Percentiles rank a stretch among this genome's conserved stretches.
phyloP scores from a whole-genome alignment of 2,113 vertebrate species.

The human region DNA sequence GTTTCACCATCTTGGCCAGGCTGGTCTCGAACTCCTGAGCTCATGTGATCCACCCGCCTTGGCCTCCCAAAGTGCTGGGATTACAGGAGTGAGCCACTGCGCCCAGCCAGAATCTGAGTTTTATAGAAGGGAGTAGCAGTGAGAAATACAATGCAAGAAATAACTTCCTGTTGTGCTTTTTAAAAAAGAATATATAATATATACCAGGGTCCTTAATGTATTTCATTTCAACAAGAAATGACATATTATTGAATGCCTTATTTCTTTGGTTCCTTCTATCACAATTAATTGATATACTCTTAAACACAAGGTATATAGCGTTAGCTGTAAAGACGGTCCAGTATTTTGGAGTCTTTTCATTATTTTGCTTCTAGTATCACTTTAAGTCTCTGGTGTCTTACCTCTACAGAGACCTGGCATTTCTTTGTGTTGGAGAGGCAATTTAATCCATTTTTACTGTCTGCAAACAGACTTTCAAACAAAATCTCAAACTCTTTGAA shows the following conservation, averaged over 20 bases:
- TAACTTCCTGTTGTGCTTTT: not conserved
- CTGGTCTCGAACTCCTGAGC: no score
- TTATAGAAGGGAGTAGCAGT: not conserved
- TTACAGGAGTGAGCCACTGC: no score
- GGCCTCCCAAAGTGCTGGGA: no score
- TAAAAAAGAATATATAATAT: not conserved
- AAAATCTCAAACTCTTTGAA: conserved; percentile 82
- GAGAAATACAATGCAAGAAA: not conserved
- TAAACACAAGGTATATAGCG: conserved; percentile 35
- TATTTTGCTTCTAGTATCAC: conserved; percentile 72
- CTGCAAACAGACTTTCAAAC: conserved; percentile 86
- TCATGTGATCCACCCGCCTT: no score
- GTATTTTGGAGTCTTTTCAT: conserved; percentile 67
- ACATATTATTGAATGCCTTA: conserved; percentile 65
- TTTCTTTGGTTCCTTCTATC: conserved; percentile 74
- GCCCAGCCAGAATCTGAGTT: not conserved
- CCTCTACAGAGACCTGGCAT: conserved; percentile 65
- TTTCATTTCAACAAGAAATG: conserved; percentile 43
- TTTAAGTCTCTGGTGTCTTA: conserved; percentile 81
- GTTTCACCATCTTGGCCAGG: no score
- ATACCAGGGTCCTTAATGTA: not conserved
- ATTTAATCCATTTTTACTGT: conserved; percentile 84
- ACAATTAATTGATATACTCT: conserved; percentile 70
- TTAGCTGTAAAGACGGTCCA: conserved; percentile 74
- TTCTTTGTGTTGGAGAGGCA: conserved; percentile 81